Base-by-base conservation (phyloP, 2,888 invertebrate species). In the Campoletis raptor region DNA sequence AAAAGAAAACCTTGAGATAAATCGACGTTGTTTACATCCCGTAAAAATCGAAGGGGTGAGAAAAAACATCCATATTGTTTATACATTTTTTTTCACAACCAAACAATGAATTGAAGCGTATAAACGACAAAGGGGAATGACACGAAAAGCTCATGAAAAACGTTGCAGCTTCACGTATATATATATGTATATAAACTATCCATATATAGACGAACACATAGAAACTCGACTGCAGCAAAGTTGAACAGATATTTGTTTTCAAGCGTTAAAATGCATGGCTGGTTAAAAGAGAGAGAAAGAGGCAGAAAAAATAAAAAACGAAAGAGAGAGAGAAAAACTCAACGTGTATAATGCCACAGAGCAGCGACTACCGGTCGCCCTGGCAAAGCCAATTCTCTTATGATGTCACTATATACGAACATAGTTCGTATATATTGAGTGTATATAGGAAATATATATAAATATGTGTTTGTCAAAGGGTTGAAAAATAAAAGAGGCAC, bases 191-290 rank as follows among this genome's bases (percentile, higher is more conserved):
- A 30, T 30, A 9, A 4, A 21, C n/a, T 73, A 37, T 45, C 30
- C 18, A 24, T 30, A 45, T 40, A 61, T 40, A 70, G 40, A 64
- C 57, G 67, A 67, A 64, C 6, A 30, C n/a, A 48, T 8, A 24
- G 70, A 5, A 70, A 12, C 24, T 18, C 18, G 42, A 30, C 73
- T 66, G 85, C 78, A 81, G 79, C 78, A 69, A 82, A 85, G 82
- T 85, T 82, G 82, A 74, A 79, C 82, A 74, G 85, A 85, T 85
- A 85, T 85, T 82, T 85, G 85, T 85, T 85, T 85, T 82, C 82
- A 74, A 85, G 85, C 78, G 78, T 79, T 81, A 70, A 85, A 85
- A 78, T 67, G 74, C 67, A 79, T 45, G 36, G 5, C 45, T 73
- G 42, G 21, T 40, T 36, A 8, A 5, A 9, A 15, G 78, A 30